Evolutionary conservation across 2,113 vertebrate genomes (phyloP).

Genomic region (Mionectes macconnelli): DNA sequence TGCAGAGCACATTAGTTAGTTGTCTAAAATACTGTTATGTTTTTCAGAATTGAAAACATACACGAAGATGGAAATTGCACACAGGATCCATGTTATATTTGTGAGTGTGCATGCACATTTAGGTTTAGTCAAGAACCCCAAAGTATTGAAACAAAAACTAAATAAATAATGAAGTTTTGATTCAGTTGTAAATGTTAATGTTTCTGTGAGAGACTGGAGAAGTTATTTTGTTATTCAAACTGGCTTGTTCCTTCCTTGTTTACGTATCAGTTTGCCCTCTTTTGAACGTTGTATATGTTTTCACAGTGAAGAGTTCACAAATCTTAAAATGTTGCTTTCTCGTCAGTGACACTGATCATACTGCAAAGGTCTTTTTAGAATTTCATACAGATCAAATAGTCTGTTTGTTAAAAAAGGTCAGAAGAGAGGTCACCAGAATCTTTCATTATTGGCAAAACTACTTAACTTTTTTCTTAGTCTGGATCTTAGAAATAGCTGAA

Average conservation of each 20-base stretch:
- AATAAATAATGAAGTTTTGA: constrained; percentile 21
- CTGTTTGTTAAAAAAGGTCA: constrained; percentile 40
- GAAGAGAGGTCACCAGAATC: constrained; percentile 30
- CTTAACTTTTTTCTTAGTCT: background rate
- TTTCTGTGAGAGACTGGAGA: background rate
- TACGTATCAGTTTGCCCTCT: constrained; percentile 4
- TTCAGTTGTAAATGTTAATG: constrained; percentile 12
- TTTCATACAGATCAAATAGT: constrained; percentile 42
- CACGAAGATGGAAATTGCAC: background rate
- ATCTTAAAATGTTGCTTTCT: constrained; percentile 24
- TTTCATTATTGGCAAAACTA: constrained; percentile 25
- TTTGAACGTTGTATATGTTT: constrained; percentile 1
- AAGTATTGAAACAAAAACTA: background rate
- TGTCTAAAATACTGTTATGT: background rate
- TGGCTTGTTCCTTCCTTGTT: constrained; percentile 5
- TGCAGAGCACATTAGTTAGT: background rate
- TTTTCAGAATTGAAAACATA: background rate
- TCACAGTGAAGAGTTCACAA: constrained; percentile 28
- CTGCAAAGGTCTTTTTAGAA: constrained; percentile 47
- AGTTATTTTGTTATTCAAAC: background rate
- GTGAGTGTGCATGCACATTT: background rate
- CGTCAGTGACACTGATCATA: background rate
- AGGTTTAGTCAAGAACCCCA: background rate
- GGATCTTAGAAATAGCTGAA: background rate
- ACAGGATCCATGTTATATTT: background rate